A percentile compares a stretch with the other conserved stretches of the same genome.
These are phyloP conservation scores for Onychomys torridus DNA, from an alignment of 2,797 vertebrate genomes.

Conservation along the genomic window DNA sequence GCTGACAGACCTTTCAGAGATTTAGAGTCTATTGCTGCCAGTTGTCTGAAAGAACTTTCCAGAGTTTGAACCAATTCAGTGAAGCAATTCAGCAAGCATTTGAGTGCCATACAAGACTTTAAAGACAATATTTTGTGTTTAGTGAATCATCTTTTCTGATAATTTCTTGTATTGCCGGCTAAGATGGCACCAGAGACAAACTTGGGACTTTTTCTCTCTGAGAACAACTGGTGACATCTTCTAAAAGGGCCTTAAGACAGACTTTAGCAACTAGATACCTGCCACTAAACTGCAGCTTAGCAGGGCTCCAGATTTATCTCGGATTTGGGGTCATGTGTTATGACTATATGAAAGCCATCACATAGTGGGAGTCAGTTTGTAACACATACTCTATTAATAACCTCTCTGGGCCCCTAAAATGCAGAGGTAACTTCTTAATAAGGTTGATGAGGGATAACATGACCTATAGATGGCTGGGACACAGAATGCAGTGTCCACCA, in stretches of 20 bases:
- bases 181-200: background rate
- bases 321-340: background rate
- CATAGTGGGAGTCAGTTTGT: conserved; percentile 32
- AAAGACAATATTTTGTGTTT: background rate
- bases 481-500: background rate
- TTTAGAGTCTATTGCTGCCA: background rate
- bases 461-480: background rate
- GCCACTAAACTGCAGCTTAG: background rate
- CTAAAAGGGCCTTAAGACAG: background rate
- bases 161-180: background rate
- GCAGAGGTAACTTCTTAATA: background rate
- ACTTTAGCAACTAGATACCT: background rate
- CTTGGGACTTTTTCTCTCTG: background rate
- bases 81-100: background rate
- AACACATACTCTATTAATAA: conserved; percentile 7
- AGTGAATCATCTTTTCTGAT: background rate
- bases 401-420: background rate
- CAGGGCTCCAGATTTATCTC: background rate
- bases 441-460: background rate
- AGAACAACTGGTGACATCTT: conserved; percentile 20
- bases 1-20: background rate
- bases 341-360: conserved; percentile 9
- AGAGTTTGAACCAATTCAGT: background rate
- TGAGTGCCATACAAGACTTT: background rate
- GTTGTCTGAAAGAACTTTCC: background rate